phyloP scores from a whole-genome alignment of 2,888 invertebrate species.

The Blera fallax region DNA sequence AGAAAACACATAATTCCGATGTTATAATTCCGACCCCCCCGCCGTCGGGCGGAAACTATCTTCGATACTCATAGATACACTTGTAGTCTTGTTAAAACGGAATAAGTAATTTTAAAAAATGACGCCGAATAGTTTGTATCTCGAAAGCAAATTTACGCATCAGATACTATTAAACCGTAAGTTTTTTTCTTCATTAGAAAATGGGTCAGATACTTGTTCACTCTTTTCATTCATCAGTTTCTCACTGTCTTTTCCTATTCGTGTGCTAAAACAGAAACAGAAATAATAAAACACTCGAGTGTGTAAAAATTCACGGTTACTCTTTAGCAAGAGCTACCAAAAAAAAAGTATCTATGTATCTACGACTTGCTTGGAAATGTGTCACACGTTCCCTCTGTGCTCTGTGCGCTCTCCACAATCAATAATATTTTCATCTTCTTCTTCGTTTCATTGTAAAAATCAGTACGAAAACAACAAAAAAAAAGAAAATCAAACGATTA shows the following conservation, averaged over 20 bases:
- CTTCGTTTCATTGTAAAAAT: not conserved
- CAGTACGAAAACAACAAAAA: slow-evolving; percentile 1
- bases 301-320: slow-evolving; percentile 37
- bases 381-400: slow-evolving; percentile 19
- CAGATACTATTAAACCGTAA: slow-evolving; percentile 42
- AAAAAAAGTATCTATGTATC: not conserved
- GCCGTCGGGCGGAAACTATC: not conserved
- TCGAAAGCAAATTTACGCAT: slow-evolving; percentile 36
- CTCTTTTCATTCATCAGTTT: slow-evolving; percentile 34
- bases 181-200: slow-evolving; percentile 32
- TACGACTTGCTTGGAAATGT: not conserved
- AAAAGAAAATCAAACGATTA: slow-evolving; percentile 28
- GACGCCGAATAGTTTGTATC: slow-evolving; percentile 6
- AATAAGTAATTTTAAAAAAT: slow-evolving; percentile 7
- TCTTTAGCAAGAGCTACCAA: slow-evolving; percentile 6
- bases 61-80: not conserved
- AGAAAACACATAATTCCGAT: slow-evolving; percentile 8
- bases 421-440: not conserved
- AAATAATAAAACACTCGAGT: slow-evolving; percentile 4
- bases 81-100: not conserved
- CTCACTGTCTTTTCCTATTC: not conserved
- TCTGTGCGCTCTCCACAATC: too few relatives aligned
- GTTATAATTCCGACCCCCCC: not conserved
- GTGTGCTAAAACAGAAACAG: not conserved
- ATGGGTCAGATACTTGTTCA: slow-evolving; percentile 51